Evolutionary conservation across 92 coral and sea anemone genomes (phyloP).

Genomic region (Epizoanthus scotinus): DNA sequence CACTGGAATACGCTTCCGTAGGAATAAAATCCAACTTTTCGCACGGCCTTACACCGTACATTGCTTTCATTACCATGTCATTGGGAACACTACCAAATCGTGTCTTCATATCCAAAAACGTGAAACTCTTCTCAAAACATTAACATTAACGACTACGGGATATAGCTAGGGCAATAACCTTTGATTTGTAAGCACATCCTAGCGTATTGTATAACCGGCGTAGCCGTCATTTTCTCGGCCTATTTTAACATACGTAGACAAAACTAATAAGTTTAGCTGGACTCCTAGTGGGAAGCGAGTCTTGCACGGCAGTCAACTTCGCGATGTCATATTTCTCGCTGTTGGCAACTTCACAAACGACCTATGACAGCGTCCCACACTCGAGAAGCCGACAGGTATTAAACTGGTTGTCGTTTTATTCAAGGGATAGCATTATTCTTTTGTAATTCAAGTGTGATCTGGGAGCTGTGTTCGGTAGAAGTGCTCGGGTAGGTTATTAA

Average conservation of each 20-base stretch:
- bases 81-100: no score
- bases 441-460: neutral
- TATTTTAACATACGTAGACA: neutral
- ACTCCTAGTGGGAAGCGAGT: slow-evolving; percentile 22
- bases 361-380: slow-evolving; percentile 1
- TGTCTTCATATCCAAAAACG: no score
- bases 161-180: neutral
- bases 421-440: neutral
- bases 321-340: neutral
- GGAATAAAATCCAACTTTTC: slow-evolving; percentile 1
- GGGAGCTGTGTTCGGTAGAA: neutral
- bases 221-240: neutral
- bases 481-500: slow-evolving; percentile 11
- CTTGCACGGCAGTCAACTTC: neutral
- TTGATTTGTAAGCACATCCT: neutral
- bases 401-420: slow-evolving; percentile 25
- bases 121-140: no score
- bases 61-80: neutral
- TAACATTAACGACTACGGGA: no score
- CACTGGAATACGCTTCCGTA: neutral
- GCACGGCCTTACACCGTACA: neutral
- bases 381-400: neutral
- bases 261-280: slow-evolving; percentile 9
- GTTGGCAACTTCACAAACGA: neutral
- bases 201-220: neutral